phyloP scores from a whole-genome alignment of 1,140 invertebrate genomes.

The Leucophenga varia region DNA sequence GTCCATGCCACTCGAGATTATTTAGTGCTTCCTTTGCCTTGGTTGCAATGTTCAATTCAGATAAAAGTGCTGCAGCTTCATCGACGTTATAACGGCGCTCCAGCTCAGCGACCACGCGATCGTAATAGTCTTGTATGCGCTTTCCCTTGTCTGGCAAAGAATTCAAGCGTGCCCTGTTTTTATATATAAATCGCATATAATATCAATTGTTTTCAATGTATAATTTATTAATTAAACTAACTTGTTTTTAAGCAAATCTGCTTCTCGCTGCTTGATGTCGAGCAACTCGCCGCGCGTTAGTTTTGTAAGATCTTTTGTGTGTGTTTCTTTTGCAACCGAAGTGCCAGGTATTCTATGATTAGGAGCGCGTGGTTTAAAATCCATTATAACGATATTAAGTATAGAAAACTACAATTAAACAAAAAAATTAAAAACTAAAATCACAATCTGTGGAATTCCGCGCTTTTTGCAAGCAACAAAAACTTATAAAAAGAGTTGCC shows the following conservation, averaged over 20 bases:
- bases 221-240: conserved; percentile 39
- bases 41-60: conserved; percentile 62
- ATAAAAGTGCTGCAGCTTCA: conserved; percentile 61
- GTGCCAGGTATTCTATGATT: conserved; percentile 29
- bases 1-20: conserved; percentile 69
- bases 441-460: too few relatives aligned
- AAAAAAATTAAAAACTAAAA: too few relatives aligned
- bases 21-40: conserved; percentile 62
- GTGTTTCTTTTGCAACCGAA: conserved; percentile 23
- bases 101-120: conserved; percentile 62
- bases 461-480: too few relatives aligned
- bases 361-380: conserved; percentile 9
- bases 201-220: background rate
- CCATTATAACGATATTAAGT: too few relatives aligned
- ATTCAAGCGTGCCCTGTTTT: conserved; percentile 37
- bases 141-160: conserved; percentile 70
- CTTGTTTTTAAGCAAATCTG: conserved; percentile 59
- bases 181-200: conserved; percentile 2
- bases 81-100: conserved; percentile 62
- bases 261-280: conserved; percentile 59
- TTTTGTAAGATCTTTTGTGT: conserved; percentile 52
- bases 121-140: conserved; percentile 62
- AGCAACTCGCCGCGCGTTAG: conserved; percentile 56
- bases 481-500: too few relatives aligned
- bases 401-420: too few relatives aligned